A percentile compares a stretch with the other conserved stretches of the same genome.
Evolutionary conservation across 2,113 vertebrate species (phyloP).

Genomic region (Halichoeres trimaculatus): DNA sequence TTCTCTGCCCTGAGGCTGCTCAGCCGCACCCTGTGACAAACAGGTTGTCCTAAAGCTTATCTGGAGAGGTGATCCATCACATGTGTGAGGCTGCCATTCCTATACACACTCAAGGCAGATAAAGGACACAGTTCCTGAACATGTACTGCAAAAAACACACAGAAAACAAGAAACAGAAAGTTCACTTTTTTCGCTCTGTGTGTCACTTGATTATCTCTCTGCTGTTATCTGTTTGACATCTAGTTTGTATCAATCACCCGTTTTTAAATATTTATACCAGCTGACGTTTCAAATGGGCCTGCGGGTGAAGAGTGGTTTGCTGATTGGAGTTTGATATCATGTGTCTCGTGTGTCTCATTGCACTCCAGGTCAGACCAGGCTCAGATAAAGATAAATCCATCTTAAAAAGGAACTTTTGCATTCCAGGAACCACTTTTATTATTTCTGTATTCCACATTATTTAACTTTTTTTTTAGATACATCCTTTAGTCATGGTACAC

Average conservation of each 20-base stretch:
- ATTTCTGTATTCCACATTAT: no score
- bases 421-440: no score
- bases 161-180: neutral
- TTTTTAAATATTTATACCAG: conserved; percentile 21
- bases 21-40: conserved; percentile 41
- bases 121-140: neutral
- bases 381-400: no score
- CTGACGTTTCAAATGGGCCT: neutral
- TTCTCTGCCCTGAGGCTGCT: conserved; percentile 29
- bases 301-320: neutral
- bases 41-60: conserved; percentile 37
- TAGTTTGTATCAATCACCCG: neutral
- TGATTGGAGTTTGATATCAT: no score
- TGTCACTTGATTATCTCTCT: neutral
- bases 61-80: conserved; percentile 38
- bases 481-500: no score
- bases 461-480: no score
- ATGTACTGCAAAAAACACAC: neutral
- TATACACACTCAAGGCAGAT: neutral
- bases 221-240: neutral
- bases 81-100: neutral
- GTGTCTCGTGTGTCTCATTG: no score
- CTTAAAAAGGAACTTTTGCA: no score
- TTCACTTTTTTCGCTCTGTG: conserved; percentile 1
- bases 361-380: no score